phyloP scores from a whole-genome alignment of 2,888 invertebrate species.

The Leucophenga maculata region DNA sequence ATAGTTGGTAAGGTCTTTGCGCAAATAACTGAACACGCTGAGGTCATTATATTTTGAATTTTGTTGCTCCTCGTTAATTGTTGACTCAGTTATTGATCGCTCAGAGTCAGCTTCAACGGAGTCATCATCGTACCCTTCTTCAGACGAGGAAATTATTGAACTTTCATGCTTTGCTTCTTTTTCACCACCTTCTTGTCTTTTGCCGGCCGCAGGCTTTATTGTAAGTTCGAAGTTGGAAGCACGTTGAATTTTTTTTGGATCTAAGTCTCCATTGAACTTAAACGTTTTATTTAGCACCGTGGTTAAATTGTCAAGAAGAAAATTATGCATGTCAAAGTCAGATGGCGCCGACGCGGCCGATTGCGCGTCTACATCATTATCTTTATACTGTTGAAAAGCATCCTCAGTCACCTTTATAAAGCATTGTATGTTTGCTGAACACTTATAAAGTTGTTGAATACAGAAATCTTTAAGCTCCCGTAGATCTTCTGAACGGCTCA shows the following conservation, averaged over 20 bases:
- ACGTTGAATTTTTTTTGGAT: background rate
- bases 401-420: background rate
- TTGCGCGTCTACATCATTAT: background rate
- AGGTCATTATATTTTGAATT: background rate
- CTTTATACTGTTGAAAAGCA: background rate
- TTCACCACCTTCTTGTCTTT: background rate
- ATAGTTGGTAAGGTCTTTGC: constrained; percentile 1
- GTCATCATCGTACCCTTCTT: background rate
- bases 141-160: background rate
- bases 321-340: background rate
- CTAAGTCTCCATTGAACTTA: background rate
- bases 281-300: background rate
- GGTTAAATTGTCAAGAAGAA: background rate
- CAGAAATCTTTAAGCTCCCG: background rate
- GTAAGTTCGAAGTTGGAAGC: background rate
- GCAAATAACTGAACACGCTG: background rate
- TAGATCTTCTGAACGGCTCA: background rate
- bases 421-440: background rate
- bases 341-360: background rate
- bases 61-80: background rate
- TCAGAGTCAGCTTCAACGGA: background rate
- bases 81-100: background rate
- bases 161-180: background rate
- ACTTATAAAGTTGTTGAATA: background rate
- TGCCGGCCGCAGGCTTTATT: background rate